phyloP scores from a whole-genome alignment of 2,113 vertebrate genomes.

The Ancistrus triradiatus region DNA sequence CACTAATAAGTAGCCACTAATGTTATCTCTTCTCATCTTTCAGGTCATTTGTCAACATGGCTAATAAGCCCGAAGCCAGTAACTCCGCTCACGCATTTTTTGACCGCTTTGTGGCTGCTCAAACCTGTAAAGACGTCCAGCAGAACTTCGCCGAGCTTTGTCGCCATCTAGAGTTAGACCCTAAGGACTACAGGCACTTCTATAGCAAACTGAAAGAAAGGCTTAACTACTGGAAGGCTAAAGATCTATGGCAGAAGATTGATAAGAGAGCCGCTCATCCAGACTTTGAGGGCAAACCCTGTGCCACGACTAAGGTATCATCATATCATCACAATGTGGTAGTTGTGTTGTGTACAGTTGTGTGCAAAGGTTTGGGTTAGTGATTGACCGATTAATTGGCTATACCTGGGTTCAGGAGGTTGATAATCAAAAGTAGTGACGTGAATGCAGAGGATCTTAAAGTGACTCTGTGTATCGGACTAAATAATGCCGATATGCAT shows the following conservation, averaged over 20 bases:
- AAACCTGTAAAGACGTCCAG: slow-evolving; percentile 77
- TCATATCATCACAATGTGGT: too few relatives aligned
- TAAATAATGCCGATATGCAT: too few relatives aligned
- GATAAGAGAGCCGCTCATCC: slow-evolving; percentile 81
- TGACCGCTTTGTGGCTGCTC: slow-evolving; percentile 76
- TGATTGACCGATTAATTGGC: too few relatives aligned
- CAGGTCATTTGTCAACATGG: slow-evolving; percentile 49
- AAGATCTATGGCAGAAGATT: slow-evolving; percentile 85
- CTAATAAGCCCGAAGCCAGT: slow-evolving; percentile 43
- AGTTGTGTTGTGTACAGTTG: too few relatives aligned
- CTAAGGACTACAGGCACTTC: slow-evolving; percentile 67
- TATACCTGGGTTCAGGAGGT: too few relatives aligned
- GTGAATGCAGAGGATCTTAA: too few relatives aligned
- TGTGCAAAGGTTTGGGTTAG: too few relatives aligned
- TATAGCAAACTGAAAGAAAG: slow-evolving; percentile 78
- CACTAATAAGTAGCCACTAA: not conserved
- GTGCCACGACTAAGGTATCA: slow-evolving; percentile 82
- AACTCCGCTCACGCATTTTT: slow-evolving; percentile 76
- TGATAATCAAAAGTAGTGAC: too few relatives aligned
- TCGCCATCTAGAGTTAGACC: slow-evolving; percentile 66
- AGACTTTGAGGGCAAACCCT: slow-evolving; percentile 79
- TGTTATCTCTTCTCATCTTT: slow-evolving; percentile 3
- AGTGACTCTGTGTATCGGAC: too few relatives aligned
- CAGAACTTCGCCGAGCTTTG: slow-evolving; percentile 76
- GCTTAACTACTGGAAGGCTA: slow-evolving; percentile 94